phyloP scores from a whole-genome alignment of 2,113 vertebrate genomes.

The Arvicanthis niloticus region DNA sequence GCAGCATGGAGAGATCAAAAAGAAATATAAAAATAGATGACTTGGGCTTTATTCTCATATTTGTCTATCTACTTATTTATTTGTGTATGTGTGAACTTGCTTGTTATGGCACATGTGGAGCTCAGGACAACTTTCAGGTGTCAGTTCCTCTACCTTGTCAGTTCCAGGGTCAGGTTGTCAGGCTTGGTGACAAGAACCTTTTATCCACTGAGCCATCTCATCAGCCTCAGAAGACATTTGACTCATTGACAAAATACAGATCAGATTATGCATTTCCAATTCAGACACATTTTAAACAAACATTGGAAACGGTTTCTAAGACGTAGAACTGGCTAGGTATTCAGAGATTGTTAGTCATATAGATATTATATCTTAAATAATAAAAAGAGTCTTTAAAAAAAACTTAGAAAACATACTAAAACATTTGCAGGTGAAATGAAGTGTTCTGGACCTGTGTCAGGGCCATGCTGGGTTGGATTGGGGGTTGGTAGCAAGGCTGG shows the following conservation, averaged over 20 bases:
- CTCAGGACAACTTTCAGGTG: not conserved
- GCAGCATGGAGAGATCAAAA: not conserved
- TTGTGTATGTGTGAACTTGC: not conserved
- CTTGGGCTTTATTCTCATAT: not conserved
- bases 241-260: not conserved
- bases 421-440: constrained; percentile 36
- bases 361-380: not conserved
- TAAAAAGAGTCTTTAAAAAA: constrained; percentile 10
- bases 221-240: not conserved
- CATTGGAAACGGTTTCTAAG: constrained; percentile 44
- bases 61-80: not conserved
- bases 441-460: constrained; percentile 27
- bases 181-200: not conserved
- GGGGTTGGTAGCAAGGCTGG: not conserved
- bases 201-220: not conserved
- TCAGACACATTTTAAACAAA: not conserved
- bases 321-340: constrained; percentile 5
- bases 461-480: not conserved
- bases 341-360: constrained; percentile 44
- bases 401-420: constrained; percentile 17
- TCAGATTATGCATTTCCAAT: constrained; percentile 14
- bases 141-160: not conserved
- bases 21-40: not conserved
- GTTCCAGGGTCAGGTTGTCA: not conserved
- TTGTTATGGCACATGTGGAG: not conserved